Evolutionary conservation across 1,140 invertebrate species (phyloP).

Genomic region (Orussus abietinus): DNA sequence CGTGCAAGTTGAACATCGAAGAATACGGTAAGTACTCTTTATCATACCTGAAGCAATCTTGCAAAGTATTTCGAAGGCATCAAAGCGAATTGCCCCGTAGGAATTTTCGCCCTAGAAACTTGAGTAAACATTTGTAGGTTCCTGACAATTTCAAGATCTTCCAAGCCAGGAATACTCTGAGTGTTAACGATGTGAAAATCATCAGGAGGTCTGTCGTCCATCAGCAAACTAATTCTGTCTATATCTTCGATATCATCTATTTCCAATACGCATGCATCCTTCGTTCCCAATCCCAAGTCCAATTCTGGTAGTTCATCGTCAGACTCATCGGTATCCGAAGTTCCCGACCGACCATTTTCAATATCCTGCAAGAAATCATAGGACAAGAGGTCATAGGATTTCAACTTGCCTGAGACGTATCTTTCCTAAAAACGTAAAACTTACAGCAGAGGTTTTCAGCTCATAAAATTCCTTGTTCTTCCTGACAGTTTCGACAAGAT

Average conservation of each 20-base stretch:
- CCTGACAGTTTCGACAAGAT: slow-evolving; percentile 63
- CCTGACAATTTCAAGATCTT: slow-evolving; percentile 63
- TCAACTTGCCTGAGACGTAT: slow-evolving; percentile 1
- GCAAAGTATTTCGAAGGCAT: slow-evolving; percentile 64
- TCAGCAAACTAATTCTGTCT: slow-evolving; percentile 72
- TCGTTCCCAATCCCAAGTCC: slow-evolving; percentile 73
- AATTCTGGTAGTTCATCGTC: slow-evolving; percentile 72
- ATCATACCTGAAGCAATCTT: slow-evolving; percentile 58
- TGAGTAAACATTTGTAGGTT: slow-evolving; percentile 88
- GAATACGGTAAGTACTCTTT: slow-evolving; percentile 4
- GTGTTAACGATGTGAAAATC: slow-evolving; percentile 84
- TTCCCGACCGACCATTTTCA: slow-evolving; percentile 40
- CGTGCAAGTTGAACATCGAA: background rate
- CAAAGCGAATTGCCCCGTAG: slow-evolving; percentile 47
- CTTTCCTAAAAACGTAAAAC: slow-evolving; percentile 14
- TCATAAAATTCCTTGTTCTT: slow-evolving; percentile 69
- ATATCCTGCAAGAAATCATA: slow-evolving; percentile 35
- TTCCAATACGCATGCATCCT: slow-evolving; percentile 81
- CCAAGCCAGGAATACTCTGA: slow-evolving; percentile 71
- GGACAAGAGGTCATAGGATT: slow-evolving; percentile 4
- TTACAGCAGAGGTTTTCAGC: slow-evolving; percentile 52
- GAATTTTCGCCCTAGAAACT: slow-evolving; percentile 72
- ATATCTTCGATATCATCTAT: slow-evolving; percentile 85
- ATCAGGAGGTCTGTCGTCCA: slow-evolving; percentile 72
- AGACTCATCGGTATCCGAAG: slow-evolving; percentile 65